These are phyloP conservation scores for Drosophila paranaensis DNA, from an alignment of 2,888 invertebrate species.

Conservation along the genomic window DNA sequence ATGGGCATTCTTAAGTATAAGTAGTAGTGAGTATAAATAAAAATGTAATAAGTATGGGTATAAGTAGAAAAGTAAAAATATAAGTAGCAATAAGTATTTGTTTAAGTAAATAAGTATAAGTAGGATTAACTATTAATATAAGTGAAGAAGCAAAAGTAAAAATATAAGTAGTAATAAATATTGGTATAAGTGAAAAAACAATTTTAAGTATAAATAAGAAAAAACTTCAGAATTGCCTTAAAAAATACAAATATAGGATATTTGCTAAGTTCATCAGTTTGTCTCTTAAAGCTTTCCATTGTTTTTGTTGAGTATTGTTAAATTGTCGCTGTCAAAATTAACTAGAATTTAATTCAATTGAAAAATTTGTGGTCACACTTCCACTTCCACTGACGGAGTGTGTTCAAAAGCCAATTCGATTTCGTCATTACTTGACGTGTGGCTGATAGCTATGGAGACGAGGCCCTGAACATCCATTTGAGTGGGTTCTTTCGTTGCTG, in stretches of 20 bases:
- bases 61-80: no score
- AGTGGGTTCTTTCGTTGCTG: conserved; percentile 22
- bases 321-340: conserved; percentile 51
- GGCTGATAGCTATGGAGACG: conserved; percentile 1
- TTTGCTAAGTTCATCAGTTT: background rate
- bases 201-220: no score
- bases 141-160: background rate
- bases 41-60: no score
- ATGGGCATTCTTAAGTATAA: no score
- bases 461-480: conserved; percentile 43
- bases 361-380: conserved; percentile 66
- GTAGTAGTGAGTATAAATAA: no score
- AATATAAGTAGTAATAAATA: background rate
- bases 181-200: background rate
- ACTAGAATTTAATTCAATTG: conserved; percentile 72
- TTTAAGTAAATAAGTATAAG: no score
- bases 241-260: conserved; percentile 2
- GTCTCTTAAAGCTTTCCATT: background rate
- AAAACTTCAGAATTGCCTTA: no score
- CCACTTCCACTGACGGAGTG: conserved; percentile 2
- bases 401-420: conserved; percentile 52
- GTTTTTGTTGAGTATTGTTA: conserved; percentile 45
- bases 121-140: no score
- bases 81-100: no score
- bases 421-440: conserved; percentile 61